These are phyloP conservation scores for Temnothorax rugatulus DNA, from an alignment of 2,888 invertebrate species.

Conservation along the genomic window DNA sequence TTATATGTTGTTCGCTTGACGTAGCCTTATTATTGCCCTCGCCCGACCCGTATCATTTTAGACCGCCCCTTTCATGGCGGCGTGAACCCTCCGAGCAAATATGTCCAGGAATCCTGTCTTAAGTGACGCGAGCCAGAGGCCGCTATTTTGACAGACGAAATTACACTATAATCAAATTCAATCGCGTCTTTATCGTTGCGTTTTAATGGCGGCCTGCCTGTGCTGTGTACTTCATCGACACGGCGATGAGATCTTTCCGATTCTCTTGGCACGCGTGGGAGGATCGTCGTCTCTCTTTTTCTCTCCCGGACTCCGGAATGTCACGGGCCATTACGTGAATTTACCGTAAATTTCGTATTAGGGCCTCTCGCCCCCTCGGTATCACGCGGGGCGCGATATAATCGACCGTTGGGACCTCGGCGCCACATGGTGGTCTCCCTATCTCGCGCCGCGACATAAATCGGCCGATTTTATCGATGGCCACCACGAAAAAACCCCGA, in stretches of 20 bases:
- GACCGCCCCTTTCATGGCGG: not conserved
- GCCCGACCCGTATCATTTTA: constrained; percentile 10
- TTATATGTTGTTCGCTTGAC: constrained; percentile 8
- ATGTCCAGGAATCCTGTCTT: constrained; percentile 57
- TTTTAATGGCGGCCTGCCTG: constrained; percentile 67
- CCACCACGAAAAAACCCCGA: constrained; percentile 47
- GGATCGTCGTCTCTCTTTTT: constrained; percentile 37
- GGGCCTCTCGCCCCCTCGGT: constrained; percentile 41
- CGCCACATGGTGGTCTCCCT: constrained; percentile 63
- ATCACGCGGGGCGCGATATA: constrained; percentile 54
- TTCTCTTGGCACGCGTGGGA: constrained; percentile 67
- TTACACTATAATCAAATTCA: constrained; percentile 80
- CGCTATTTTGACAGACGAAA: constrained; percentile 80
- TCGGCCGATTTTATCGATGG: constrained; percentile 61
- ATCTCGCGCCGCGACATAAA: constrained; percentile 53
- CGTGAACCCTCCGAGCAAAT: constrained; percentile 49
- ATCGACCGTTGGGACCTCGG: constrained; percentile 51
- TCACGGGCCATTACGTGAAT: constrained; percentile 79
- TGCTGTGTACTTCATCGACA: constrained; percentile 19
- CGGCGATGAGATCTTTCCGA: constrained; percentile 30
- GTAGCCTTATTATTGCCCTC: constrained; percentile 48
- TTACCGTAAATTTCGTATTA: constrained; percentile 79
- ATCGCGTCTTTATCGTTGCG: constrained; percentile 79
- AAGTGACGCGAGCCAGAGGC: constrained; percentile 59
- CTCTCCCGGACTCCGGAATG: constrained; percentile 64